Percentiles rank a stretch among this genome's conserved stretches.
phyloP scores from a whole-genome alignment of 2,113 vertebrate species.

The Rutilus rutilus region DNA sequence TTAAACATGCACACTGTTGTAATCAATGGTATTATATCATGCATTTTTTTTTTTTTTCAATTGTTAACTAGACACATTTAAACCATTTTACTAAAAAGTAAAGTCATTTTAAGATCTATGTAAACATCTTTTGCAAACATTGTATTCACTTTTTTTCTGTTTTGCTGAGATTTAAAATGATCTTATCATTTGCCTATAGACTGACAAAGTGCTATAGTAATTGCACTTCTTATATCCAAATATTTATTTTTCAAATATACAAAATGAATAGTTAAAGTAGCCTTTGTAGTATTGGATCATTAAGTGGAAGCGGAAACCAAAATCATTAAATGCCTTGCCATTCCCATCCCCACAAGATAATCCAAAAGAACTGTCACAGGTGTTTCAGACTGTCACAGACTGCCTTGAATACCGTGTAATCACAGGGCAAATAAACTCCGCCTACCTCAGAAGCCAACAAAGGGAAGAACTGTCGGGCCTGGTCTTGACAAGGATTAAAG shows the following conservation, averaged over 20 bases:
- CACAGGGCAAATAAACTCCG: constrained; percentile 43
- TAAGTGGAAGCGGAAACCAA: not conserved
- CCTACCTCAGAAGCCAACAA: constrained; percentile 24
- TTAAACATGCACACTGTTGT: constrained; percentile 2
- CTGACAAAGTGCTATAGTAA: not conserved
- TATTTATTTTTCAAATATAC: not conserved
- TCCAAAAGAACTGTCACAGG: not conserved
- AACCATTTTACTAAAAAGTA: not conserved
- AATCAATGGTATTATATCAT: not conserved
- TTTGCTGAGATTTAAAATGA: not conserved
- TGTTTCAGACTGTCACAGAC: not conserved
- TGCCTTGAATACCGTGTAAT: constrained; percentile 8
- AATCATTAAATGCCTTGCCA: not conserved
- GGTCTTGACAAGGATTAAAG: constrained; percentile 48
- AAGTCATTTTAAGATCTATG: not conserved
- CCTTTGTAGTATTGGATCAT: not conserved
- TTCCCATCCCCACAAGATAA: not conserved
- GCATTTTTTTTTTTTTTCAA: not conserved
- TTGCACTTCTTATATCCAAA: not conserved
- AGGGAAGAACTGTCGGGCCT: constrained; percentile 8
- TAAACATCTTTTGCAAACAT: not conserved
- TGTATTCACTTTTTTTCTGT: not conserved
- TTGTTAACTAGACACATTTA: not conserved
- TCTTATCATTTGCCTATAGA: not conserved
- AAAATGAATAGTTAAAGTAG: not conserved